Conservation (phyloP, 2,113 vertebrate species). For the Glaucidium brasilianum region DNA sequence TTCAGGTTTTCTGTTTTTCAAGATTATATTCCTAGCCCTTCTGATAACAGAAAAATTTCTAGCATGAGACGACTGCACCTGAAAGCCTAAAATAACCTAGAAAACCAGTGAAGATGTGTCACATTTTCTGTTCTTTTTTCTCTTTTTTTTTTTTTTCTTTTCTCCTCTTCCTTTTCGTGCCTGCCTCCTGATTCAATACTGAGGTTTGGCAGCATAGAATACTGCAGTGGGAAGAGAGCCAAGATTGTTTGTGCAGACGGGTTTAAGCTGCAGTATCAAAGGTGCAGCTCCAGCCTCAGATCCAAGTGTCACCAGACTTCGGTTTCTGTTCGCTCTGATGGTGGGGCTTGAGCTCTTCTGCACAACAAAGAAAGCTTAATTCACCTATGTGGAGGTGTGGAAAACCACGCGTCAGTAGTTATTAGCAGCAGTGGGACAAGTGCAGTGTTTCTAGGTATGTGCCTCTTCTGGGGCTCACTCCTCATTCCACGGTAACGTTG, state of each 20-base stretch:
- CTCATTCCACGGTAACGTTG: neutral
- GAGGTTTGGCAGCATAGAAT: neutral
- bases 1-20: neutral
- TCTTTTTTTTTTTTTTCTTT: neutral
- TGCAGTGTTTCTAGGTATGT: neutral
- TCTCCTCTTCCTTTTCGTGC: neutral
- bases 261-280: neutral
- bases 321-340: accelerated
- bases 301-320: neutral
- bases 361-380: neutral
- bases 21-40: neutral
- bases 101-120: accelerated
- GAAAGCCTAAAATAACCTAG: neutral
- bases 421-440: neutral
- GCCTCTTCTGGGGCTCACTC: slow-evolving; percentile 25
- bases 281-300: neutral
- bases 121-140: neutral
- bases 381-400: neutral
- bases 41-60: neutral
- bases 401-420: slow-evolving; percentile 3
- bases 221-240: neutral
- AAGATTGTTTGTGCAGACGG: neutral
- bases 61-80: neutral
- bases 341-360: neutral
- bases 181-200: neutral